Percentiles rank a stretch among this genome's conserved stretches.
Conservation (phyloP, 2,888 invertebrate species). For the Eupithecia pulchellata region DNA sequence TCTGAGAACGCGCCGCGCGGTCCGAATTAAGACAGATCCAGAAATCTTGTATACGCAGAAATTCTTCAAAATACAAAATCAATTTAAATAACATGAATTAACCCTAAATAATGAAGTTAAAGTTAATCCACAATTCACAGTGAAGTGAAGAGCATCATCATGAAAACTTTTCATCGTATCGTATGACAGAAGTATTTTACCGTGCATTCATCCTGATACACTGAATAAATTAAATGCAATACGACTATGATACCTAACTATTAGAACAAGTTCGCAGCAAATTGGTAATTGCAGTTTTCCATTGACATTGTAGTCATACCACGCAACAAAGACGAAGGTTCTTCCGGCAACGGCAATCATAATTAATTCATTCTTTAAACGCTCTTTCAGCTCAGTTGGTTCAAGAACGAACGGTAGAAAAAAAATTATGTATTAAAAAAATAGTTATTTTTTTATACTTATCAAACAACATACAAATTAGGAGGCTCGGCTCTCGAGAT, state of each 20-base stretch:
- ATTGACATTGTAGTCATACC: slow-evolving; percentile 62
- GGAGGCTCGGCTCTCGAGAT: too few relatives aligned
- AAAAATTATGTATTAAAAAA: too few relatives aligned
- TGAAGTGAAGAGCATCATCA: too few relatives aligned
- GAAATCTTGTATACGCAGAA: too few relatives aligned
- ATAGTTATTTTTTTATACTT: neutral
- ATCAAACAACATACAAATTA: neutral
- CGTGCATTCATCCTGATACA: neutral
- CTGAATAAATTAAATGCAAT: slow-evolving; percentile 10
- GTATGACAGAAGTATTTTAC: too few relatives aligned
- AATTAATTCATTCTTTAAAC: slow-evolving; percentile 37
- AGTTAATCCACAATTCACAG: too few relatives aligned
- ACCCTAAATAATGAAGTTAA: too few relatives aligned
- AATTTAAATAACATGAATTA: too few relatives aligned
- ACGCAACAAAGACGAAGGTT: slow-evolving; percentile 72
- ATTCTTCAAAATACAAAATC: too few relatives aligned
- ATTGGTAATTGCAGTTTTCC: slow-evolving; percentile 49
- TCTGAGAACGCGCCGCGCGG: too few relatives aligned
- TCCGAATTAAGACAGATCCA: too few relatives aligned
- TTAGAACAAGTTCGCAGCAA: slow-evolving; percentile 34
- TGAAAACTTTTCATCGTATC: neutral
- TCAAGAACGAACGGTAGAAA: neutral
- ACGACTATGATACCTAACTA: neutral
- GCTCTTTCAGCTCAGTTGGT: slow-evolving; percentile 15
- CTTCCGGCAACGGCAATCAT: slow-evolving; percentile 63